Conservation (phyloP, 2,888 invertebrate species). For the Neoascia interrupta region DNA sequence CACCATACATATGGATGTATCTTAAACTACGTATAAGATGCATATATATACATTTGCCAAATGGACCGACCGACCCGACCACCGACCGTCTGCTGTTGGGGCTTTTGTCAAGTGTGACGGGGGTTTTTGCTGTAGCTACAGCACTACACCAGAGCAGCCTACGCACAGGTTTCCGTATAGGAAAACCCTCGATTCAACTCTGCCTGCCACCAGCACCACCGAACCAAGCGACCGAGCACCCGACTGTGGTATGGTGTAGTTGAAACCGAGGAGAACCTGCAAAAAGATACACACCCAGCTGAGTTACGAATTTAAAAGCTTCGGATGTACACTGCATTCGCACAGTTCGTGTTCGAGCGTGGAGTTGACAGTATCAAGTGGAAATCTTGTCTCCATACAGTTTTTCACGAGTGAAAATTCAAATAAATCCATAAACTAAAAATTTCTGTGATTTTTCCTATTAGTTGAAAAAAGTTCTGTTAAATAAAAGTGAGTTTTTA, state of each 20-base stretch:
- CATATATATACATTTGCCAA: conserved; percentile 1
- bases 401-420: neutral
- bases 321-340: conserved; percentile 42
- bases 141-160: no score
- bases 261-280: conserved; percentile 16
- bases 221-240: conserved; percentile 10
- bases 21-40: neutral
- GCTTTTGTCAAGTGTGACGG: conserved; percentile 28
- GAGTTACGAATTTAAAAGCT: conserved; percentile 61
- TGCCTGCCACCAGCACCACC: conserved; percentile 13
- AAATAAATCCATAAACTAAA: neutral
- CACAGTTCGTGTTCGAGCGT: conserved; percentile 60
- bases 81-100: no score
- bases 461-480: neutral
- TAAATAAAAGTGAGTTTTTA: conserved; percentile 10
- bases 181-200: conserved; percentile 35
- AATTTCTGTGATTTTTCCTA: neutral
- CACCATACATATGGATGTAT: conserved; percentile 1
- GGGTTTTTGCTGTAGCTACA: conserved; percentile 30
- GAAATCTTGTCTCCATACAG: neutral
- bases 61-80: no score
- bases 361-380: conserved; percentile 24
- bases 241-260: neutral
- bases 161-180: conserved; percentile 45
- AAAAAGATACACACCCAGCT: conserved; percentile 57